Percentiles rank a stretch among this genome's conserved stretches.
Evolutionary conservation across 2,888 invertebrate species (phyloP).

Genomic region (Adelphocoris suturalis): DNA sequence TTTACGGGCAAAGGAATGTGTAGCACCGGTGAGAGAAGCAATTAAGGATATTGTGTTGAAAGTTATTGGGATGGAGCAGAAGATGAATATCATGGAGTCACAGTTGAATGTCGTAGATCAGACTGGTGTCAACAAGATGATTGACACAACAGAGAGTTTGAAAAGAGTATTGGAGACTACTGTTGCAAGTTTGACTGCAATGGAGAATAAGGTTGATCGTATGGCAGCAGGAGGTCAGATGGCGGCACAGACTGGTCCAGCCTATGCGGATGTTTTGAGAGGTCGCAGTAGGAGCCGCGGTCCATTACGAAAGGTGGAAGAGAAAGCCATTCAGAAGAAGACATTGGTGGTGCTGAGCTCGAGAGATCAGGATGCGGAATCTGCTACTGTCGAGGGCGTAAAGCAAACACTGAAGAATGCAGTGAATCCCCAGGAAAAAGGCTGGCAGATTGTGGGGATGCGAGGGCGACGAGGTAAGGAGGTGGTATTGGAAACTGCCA

Average conservation of each 20-base stretch:
- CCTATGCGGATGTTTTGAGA: not conserved
- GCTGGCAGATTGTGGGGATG: constrained; percentile 1
- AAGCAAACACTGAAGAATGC: not conserved
- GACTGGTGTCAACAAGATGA: not conserved
- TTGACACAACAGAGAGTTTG: not conserved
- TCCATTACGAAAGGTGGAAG: not conserved
- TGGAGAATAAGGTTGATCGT: not conserved
- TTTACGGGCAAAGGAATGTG: not conserved
- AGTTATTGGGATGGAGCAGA: not conserved
- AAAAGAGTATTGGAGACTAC: not conserved
- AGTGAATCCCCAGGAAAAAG: not conserved
- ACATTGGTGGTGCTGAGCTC: not conserved
- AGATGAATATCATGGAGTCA: not conserved
- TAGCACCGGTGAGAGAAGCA: not conserved
- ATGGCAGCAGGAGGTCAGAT: not conserved
- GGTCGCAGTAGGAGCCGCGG: not conserved
- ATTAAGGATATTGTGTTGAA: not conserved
- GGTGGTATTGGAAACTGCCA: not conserved
- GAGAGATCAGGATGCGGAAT: not conserved
- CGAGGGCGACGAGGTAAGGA: not conserved
- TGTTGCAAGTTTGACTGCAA: not conserved
- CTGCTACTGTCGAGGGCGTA: not conserved
- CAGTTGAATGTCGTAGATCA: not conserved
- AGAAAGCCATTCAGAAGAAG: not conserved
- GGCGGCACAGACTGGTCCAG: too few relatives aligned